Percentiles rank a stretch among this genome's conserved stretches.
Evolutionary conservation across 2,888 invertebrate genomes (phyloP).

Genomic region (Empis livida): DNA sequence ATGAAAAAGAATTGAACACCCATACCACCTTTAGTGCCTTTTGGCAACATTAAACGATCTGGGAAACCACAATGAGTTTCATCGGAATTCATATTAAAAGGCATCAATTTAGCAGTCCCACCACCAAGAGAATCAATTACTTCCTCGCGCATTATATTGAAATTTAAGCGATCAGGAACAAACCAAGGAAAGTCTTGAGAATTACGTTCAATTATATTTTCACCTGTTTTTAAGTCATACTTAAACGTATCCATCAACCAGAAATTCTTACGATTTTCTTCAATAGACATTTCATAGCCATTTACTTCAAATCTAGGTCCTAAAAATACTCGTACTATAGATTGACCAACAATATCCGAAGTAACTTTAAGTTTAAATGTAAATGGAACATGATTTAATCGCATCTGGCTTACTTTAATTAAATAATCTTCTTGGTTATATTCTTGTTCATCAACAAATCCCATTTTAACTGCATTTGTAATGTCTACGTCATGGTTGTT

Average conservation of each 20-base stretch:
- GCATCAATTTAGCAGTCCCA: conserved; percentile 34
- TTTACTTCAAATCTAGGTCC: conserved; percentile 54
- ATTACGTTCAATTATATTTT: conserved; percentile 53
- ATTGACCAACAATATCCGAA: conserved; percentile 44
- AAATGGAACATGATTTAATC: conserved; percentile 53
- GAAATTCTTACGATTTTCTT: conserved; percentile 47
- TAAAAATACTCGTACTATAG: conserved; percentile 51
- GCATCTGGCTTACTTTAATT: conserved; percentile 44
- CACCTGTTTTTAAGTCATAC: conserved; percentile 46
- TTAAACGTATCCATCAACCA: conserved; percentile 51
- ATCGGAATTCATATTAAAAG: conserved; percentile 40
- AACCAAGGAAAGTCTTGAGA: conserved; percentile 53
- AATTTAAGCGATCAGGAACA: conserved; percentile 48
- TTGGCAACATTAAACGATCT: conserved; percentile 55
- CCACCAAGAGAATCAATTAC: conserved; percentile 35
- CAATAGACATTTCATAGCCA: conserved; percentile 43
- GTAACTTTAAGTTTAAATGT: conserved; percentile 41
- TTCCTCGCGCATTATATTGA: conserved; percentile 48
- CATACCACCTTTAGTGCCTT: conserved; percentile 52
- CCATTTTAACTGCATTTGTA: conserved; percentile 40
- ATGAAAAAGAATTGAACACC: conserved; percentile 50
- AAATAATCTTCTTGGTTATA: conserved; percentile 23
- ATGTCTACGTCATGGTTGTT: conserved; percentile 51
- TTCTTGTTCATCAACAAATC: conserved; percentile 22
- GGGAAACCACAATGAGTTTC: conserved; percentile 56